phyloP scores from a whole-genome alignment of 37 sponge, comb jelly and placozoan genomes.

The Cladorhizidae sp. region DNA sequence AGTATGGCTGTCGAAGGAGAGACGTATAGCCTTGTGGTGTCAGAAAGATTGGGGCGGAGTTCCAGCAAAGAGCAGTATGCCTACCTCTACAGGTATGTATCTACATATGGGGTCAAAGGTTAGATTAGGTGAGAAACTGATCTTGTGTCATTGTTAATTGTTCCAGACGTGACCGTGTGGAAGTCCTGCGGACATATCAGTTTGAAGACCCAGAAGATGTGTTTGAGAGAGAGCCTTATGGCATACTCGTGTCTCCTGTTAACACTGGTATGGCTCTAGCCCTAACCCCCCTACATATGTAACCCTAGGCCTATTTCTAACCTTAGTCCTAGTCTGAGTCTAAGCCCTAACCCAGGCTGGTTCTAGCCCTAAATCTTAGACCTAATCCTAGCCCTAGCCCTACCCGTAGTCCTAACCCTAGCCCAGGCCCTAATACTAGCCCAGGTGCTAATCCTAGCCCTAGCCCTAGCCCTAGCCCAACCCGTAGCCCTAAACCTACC shows the following conservation, averaged over 20 bases:
- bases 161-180: constrained; percentile 8
- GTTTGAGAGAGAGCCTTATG: constrained; percentile 79
- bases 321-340: too few relatives aligned
- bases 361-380: too few relatives aligned
- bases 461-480: too few relatives aligned
- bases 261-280: not conserved
- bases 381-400: too few relatives aligned
- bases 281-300: too few relatives aligned
- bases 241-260: not conserved
- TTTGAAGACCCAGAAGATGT: constrained; percentile 51
- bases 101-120: not conserved
- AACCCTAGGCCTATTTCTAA: too few relatives aligned
- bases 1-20: not conserved
- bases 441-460: too few relatives aligned
- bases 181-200: constrained; percentile 49
- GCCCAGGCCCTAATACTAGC: too few relatives aligned
- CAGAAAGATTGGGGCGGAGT: constrained; percentile 78
- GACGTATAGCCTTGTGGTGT: constrained; percentile 46
- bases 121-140: not conserved
- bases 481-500: too few relatives aligned
- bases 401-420: too few relatives aligned
- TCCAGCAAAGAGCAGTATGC: constrained; percentile 92
- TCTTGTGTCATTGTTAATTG: not conserved
- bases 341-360: too few relatives aligned
- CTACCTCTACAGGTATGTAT: constrained; percentile 75